Percentiles rank a stretch among this genome's conserved stretches.
These are phyloP conservation scores for Dryas iulia DNA, from an alignment of 1,140 invertebrate genomes.

Conservation along the genomic window DNA sequence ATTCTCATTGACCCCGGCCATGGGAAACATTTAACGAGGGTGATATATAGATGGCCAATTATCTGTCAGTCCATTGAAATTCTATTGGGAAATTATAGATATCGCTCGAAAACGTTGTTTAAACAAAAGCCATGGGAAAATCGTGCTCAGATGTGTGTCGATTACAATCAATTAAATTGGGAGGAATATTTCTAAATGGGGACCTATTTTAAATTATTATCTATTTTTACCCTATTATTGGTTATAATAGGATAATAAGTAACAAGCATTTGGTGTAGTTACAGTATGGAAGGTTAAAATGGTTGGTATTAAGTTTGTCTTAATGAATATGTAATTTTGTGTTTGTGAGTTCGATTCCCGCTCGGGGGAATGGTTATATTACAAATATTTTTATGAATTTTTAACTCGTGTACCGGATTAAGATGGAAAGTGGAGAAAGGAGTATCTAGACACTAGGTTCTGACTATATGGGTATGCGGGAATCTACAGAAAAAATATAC, in stretches of 20 bases:
- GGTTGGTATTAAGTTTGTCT: no score
- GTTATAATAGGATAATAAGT: background rate
- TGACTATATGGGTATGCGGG: no score
- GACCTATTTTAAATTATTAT: background rate
- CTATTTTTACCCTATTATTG: background rate
- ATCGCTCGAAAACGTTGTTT: slow-evolving; percentile 36
- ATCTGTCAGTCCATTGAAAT: slow-evolving; percentile 49
- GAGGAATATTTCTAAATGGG: background rate
- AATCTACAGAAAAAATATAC: slow-evolving; percentile 53
- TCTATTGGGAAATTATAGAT: slow-evolving; percentile 55
- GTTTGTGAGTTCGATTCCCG: no score
- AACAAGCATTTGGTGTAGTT: background rate
- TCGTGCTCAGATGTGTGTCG: slow-evolving; percentile 9
- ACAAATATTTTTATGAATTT: no score
- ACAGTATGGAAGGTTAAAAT: background rate
- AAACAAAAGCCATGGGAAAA: slow-evolving; percentile 33
- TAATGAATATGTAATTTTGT: no score
- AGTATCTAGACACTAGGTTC: no score
- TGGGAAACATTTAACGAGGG: slow-evolving; percentile 72
- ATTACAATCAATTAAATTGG: slow-evolving; percentile 24
- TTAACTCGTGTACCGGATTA: no score
- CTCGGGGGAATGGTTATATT: no score
- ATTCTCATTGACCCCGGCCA: slow-evolving; percentile 40
- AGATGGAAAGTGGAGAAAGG: no score
- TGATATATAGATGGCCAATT: slow-evolving; percentile 66